Percentiles rank a stretch among this genome's conserved stretches.
phyloP scores from a whole-genome alignment of 2,797 vertebrate genomes.

The Halcyon smyrnensis region DNA sequence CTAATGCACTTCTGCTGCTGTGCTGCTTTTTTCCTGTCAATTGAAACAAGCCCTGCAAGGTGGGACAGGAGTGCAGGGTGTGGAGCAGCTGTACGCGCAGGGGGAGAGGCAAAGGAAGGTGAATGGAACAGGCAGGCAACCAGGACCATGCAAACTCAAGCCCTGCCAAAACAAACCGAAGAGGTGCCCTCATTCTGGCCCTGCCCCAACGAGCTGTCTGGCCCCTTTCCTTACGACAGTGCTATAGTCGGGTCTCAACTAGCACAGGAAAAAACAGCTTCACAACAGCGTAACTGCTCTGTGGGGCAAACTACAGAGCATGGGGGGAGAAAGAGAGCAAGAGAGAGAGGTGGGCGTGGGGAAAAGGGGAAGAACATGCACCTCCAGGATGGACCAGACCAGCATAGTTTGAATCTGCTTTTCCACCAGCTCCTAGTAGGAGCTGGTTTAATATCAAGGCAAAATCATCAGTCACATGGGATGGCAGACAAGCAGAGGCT shows the following conservation, averaged over 20 bases:
- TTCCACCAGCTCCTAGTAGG: not conserved
- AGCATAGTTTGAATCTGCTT: not conserved
- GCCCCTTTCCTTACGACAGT: conserved; percentile 31
- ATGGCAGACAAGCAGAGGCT: conserved; percentile 7
- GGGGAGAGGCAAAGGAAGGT: not conserved
- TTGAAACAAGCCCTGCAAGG: not conserved
- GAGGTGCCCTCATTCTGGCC: conserved; percentile 44
- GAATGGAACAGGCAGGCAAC: conserved; percentile 43
- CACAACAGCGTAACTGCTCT: not conserved
- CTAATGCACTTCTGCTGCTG: not conserved
- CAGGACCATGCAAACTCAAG: not conserved
- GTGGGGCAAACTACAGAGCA: not conserved
- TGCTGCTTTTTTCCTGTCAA: not conserved
- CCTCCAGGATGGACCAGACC: not conserved
- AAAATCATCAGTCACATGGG: not conserved
- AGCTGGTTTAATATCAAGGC: not conserved
- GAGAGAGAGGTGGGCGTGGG: not conserved
- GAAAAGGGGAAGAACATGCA: not conserved
- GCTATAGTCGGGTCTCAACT: conserved; percentile 16
- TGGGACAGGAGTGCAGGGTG: not conserved
- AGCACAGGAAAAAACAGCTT: conserved; percentile 36
- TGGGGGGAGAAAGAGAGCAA: not conserved
- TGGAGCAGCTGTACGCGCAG: not conserved
- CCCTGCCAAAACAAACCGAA: conserved; percentile 65
- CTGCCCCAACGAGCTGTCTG: conserved; percentile 54